Conservation (phyloP, 2,888 invertebrate genomes). For the Meliscaeva auricollis region DNA sequence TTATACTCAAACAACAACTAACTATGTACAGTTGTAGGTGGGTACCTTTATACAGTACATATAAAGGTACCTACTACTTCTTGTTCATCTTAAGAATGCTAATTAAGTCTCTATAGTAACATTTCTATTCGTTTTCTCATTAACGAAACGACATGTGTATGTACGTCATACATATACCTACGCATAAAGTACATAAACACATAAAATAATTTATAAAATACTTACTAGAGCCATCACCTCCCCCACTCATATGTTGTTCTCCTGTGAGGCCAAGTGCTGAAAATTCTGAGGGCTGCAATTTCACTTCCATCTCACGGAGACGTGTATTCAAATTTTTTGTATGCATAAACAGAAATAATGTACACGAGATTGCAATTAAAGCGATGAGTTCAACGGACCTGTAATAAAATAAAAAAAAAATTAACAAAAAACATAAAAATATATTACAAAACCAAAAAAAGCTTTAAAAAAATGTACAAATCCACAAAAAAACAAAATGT, state of each 20-base stretch:
- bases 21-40: background rate
- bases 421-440: constrained; percentile 16
- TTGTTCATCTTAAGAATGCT: constrained; percentile 35
- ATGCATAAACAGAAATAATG: constrained; percentile 93
- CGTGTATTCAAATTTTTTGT: constrained; percentile 92
- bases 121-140: constrained; percentile 53
- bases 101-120: constrained; percentile 50
- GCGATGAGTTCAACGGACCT: constrained; percentile 94
- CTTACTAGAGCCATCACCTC: constrained; percentile 82
- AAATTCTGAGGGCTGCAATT: constrained; percentile 88
- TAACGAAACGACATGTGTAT: constrained; percentile 37
- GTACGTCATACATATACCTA: background rate
- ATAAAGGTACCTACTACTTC: constrained; percentile 31
- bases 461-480: constrained; percentile 20
- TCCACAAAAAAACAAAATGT: constrained; percentile 17
- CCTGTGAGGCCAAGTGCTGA: constrained; percentile 83
- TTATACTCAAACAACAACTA: background rate
- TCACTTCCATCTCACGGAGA: constrained; percentile 92
- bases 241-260: constrained; percentile 82
- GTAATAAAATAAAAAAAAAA: constrained; percentile 81
- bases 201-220: constrained; percentile 71
- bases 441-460: background rate
- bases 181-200: background rate
- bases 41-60: constrained; percentile 1
- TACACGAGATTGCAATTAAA: constrained; percentile 92